A percentile compares a stretch with the other conserved stretches of the same genome.
Evolutionary conservation across 2,888 invertebrate genomes (phyloP).

Genomic region (Luperina testacea): DNA sequence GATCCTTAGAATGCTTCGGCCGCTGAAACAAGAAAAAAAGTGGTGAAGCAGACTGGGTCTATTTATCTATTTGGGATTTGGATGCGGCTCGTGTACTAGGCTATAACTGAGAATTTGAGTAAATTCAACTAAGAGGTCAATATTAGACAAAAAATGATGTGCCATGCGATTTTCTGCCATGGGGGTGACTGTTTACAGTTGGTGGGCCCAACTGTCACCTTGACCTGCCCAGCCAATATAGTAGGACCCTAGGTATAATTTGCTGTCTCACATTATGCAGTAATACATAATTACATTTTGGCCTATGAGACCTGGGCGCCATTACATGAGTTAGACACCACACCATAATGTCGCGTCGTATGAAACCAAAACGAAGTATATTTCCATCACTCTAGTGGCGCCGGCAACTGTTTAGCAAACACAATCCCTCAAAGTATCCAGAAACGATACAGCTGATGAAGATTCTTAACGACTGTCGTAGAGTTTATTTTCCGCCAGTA

Average conservation of each 20-base stretch:
- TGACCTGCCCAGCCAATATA: background rate
- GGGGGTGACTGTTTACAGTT: background rate
- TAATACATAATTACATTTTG: slow-evolving; percentile 2
- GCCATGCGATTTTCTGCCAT: background rate
- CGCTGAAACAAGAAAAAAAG: background rate
- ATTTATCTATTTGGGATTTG: background rate
- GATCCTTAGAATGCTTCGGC: background rate
- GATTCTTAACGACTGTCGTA: background rate
- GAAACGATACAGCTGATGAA: background rate
- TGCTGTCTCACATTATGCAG: background rate
- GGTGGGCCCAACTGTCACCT: background rate
- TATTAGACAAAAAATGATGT: background rate
- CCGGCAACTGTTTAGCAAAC: slow-evolving; percentile 6
- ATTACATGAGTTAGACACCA: slow-evolving; percentile 5
- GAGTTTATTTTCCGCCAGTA: background rate
- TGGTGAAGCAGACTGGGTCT: background rate
- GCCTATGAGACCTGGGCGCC: background rate
- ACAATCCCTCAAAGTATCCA: background rate
- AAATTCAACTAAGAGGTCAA: background rate
- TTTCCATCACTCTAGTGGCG: too few relatives aligned
- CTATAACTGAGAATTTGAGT: background rate
- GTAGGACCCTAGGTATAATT: slow-evolving; percentile 2
- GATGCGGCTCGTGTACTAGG: background rate
- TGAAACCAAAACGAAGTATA: slow-evolving; percentile 11
- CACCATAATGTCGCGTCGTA: too few relatives aligned